Percentiles rank a stretch among this genome's conserved stretches.
Evolutionary conservation across 2,113 vertebrate species (phyloP).

Genomic region (Urocynchramus pylzowi): DNA sequence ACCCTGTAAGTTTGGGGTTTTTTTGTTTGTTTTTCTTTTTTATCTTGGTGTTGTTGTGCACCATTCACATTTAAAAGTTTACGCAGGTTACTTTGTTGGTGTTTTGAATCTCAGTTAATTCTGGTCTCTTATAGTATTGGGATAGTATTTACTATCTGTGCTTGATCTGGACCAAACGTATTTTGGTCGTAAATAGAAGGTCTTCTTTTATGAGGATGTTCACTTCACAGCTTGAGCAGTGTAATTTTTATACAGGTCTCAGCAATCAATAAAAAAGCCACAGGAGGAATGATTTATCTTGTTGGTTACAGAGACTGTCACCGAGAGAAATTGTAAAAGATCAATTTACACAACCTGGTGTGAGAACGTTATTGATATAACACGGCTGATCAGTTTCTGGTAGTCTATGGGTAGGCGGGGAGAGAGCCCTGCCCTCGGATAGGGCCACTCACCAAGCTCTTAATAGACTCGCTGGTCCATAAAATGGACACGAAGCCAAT

Average conservation of each 20-base stretch:
- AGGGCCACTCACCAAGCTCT: constrained; percentile 68
- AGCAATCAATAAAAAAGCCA: constrained; percentile 87
- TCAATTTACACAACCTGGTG: constrained; percentile 91
- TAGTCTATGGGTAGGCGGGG: constrained; percentile 56
- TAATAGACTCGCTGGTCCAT: constrained; percentile 74
- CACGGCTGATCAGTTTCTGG: constrained; percentile 80
- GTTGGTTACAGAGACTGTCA: constrained; percentile 88
- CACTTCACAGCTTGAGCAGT: constrained; percentile 76
- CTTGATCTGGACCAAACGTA: constrained; percentile 67
- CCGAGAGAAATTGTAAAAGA: constrained; percentile 91
- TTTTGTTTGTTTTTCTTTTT: background rate
- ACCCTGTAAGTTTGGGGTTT: background rate
- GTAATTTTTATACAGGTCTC: constrained; percentile 83
- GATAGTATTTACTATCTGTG: constrained; percentile 63
- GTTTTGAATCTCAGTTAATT: constrained; percentile 56
- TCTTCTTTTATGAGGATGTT: constrained; percentile 80
- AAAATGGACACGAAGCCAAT: constrained; percentile 74
- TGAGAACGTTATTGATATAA: constrained; percentile 87
- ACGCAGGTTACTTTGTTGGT: background rate
- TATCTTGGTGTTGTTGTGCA: background rate
- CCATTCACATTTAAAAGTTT: constrained; percentile 1
- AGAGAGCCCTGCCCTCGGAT: constrained; percentile 38
- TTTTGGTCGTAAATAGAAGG: constrained; percentile 82
- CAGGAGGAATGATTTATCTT: constrained; percentile 89
- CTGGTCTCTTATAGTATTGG: constrained; percentile 21